A percentile compares a stretch with the other conserved stretches of the same genome.
Evolutionary conservation across 2,797 vertebrate genomes (phyloP).

Genomic region (Callimico goeldii): DNA sequence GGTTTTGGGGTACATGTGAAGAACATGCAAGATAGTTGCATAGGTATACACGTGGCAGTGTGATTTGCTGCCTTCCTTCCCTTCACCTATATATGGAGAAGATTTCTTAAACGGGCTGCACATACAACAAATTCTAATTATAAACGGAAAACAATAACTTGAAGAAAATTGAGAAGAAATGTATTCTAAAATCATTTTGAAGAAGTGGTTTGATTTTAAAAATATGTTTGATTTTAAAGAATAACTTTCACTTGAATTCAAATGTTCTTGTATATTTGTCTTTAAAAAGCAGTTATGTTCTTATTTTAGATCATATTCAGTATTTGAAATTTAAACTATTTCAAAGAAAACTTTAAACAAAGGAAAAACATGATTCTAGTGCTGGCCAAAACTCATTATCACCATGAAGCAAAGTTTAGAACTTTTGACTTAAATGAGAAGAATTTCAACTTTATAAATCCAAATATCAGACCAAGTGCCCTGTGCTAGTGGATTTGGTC

Average conservation of each 20-base stretch:
- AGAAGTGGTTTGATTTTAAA: not conserved
- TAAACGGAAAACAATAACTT: not conserved
- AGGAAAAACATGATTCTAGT: not conserved
- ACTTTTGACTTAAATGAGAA: not conserved
- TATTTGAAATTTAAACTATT: slow-evolving; percentile 17
- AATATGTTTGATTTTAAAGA: not conserved
- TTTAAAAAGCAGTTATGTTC: not conserved
- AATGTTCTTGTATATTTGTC: not conserved
- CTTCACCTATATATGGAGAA: not conserved
- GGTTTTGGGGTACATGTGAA: no score
- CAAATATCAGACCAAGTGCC: not conserved
- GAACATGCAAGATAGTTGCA: no score
- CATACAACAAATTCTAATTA: not conserved
- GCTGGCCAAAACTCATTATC: not conserved
- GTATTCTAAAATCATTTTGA: slow-evolving; percentile 5
- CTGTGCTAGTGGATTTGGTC: not conserved
- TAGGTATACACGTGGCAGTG: no score
- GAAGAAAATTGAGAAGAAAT: not conserved
- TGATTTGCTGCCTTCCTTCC: no score
- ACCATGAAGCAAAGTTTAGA: not conserved
- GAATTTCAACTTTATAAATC: not conserved
- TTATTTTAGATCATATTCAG: not conserved
- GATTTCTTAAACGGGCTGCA: not conserved
- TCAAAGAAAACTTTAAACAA: not conserved
- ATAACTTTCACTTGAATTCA: not conserved